These are phyloP conservation scores for Goniozus legneri DNA, from an alignment of 1,140 invertebrate species.

Conservation along the genomic window DNA sequence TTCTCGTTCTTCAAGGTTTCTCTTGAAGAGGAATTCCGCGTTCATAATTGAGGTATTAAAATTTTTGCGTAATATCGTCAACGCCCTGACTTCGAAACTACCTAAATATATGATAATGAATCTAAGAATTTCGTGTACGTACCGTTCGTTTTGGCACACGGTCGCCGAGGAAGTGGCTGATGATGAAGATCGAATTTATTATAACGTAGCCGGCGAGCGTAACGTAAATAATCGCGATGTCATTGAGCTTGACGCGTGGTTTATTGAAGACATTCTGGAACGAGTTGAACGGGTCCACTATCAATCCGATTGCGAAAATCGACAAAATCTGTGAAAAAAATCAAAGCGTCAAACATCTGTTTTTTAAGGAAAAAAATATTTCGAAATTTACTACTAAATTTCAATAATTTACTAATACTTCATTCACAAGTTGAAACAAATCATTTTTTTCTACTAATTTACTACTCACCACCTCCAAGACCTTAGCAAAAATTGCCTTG, in stretches of 20 bases:
- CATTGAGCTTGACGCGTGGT: conserved; percentile 51
- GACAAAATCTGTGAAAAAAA: conserved; percentile 45
- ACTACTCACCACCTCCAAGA: conserved; percentile 51
- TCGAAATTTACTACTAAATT: too few species aligned
- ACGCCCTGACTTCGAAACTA: background rate
- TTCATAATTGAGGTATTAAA: too few species aligned
- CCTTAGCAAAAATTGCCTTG: conserved; percentile 45
- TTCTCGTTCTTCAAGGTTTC: too few species aligned
- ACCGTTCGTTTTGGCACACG: conserved; percentile 64
- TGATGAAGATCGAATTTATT: conserved; percentile 61
- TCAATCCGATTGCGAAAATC: conserved; percentile 55
- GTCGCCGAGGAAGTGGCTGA: conserved; percentile 60
- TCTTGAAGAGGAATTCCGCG: too few species aligned
- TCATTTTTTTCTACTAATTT: too few species aligned
- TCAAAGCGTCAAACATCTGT: conserved; percentile 5
- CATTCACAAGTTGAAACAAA: too few species aligned
- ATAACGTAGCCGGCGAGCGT: conserved; percentile 60
- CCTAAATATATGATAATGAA: background rate
- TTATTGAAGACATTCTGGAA: conserved; percentile 40
- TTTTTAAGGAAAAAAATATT: too few species aligned
- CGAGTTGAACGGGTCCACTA: conserved; percentile 57
- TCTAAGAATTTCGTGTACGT: conserved; percentile 1
- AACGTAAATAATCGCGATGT: conserved; percentile 58
- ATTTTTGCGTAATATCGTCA: too few species aligned
- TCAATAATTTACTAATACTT: too few species aligned